A percentile compares a stretch with the other conserved stretches of the same genome.
phyloP scores from a whole-genome alignment of 2,113 vertebrate species.

The Pachyramphus minor region DNA sequence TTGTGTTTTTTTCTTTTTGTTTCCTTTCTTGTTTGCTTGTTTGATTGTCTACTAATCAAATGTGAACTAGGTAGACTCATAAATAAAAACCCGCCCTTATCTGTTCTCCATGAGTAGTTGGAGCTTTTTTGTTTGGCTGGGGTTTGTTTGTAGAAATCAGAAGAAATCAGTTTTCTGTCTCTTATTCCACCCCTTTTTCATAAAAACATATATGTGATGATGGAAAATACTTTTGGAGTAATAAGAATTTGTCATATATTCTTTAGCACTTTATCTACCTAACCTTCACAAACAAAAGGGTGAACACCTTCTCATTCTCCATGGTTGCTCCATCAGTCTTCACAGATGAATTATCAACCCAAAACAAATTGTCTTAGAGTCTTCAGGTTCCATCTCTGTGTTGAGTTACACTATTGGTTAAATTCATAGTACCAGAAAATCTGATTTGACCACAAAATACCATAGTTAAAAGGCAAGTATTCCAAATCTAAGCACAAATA shows the following conservation, averaged over 20 bases:
- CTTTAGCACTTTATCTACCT: background rate
- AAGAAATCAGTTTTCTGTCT: background rate
- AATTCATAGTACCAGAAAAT: background rate
- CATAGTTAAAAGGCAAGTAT: background rate
- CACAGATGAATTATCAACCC: background rate
- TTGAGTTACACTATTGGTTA: background rate
- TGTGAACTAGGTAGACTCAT: background rate
- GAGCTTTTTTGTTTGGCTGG: rapidly evolving
- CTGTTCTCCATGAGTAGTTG: background rate
- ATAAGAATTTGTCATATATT: background rate
- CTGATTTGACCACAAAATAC: background rate
- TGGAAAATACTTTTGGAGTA: background rate
- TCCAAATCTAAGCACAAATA: background rate
- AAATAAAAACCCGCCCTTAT: rapidly evolving
- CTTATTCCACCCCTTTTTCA: rapidly evolving
- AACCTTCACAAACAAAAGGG: background rate
- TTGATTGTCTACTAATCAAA: background rate
- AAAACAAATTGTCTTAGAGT: background rate
- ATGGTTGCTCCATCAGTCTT: background rate
- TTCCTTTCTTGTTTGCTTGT: background rate
- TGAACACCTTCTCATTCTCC: background rate
- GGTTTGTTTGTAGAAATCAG: background rate
- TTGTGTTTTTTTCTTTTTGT: rapidly evolving
- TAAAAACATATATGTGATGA: background rate
- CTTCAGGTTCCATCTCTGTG: background rate